phyloP scores from a whole-genome alignment of 2,888 invertebrate genomes.

The Hofmannophila pseudospretella region DNA sequence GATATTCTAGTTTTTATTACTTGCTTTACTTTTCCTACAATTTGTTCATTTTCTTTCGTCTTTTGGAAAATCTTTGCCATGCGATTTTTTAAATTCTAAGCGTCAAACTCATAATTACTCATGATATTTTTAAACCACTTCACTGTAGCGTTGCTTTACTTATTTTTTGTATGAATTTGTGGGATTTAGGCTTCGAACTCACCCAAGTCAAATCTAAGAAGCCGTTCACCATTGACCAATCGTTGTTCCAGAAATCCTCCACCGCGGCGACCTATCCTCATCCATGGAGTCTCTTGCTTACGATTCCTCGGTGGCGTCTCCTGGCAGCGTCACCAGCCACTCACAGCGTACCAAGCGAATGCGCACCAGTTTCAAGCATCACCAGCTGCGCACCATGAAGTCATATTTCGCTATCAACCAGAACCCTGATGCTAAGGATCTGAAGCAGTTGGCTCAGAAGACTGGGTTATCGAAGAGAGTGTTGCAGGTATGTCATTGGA shows the following conservation, averaged over 20 bases:
- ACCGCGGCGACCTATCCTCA: constrained; percentile 84
- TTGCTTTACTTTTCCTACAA: no score
- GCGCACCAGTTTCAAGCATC: constrained; percentile 99
- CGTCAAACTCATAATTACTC: no score
- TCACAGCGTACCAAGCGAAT: constrained; percentile 93
- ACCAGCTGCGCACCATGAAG: constrained; percentile 99
- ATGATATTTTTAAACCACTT: no score
- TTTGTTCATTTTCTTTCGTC: no score
- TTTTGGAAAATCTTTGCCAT: no score
- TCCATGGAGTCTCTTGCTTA: constrained; percentile 88
- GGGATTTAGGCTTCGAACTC: no score
- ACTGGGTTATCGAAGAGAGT: constrained; percentile 98
- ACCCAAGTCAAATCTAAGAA: no score
- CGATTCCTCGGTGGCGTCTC: constrained; percentile 84
- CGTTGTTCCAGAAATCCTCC: constrained; percentile 83
- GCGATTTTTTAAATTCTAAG: no score
- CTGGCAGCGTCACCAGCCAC: constrained; percentile 79
- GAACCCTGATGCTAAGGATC: constrained; percentile 99
- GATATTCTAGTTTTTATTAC: no score
- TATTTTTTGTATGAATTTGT: no score
- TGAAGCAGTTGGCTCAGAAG: constrained; percentile 98
- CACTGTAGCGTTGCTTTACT: no score
- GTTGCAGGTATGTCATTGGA: constrained; percentile 85
- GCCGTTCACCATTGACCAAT: no score
- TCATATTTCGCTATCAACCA: constrained; percentile 99